A percentile compares a stretch with the other conserved stretches of the same genome.
Evolutionary conservation across 1,140 invertebrate genomes (phyloP).

Genomic region (Ceratina japonica): DNA sequence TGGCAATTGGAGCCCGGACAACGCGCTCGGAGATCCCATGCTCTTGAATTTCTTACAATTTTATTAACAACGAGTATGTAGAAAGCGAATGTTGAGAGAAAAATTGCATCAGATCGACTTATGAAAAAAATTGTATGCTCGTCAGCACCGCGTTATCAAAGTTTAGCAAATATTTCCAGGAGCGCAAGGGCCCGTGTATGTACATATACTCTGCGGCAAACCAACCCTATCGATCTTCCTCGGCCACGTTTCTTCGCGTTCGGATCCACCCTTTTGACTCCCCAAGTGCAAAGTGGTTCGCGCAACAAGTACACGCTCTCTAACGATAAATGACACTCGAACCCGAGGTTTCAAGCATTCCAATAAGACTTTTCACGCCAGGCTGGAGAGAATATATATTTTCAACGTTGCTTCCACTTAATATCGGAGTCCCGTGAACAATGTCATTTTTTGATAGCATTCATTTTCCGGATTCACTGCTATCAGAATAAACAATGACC

Average conservation of each 20-base stretch:
- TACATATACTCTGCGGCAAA: background rate
- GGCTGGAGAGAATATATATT: background rate
- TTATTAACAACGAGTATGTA: too few species aligned
- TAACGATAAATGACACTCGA: slow-evolving; percentile 28
- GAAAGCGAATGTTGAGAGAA: too few species aligned
- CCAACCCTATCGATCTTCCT: slow-evolving; percentile 26
- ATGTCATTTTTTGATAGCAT: too few species aligned
- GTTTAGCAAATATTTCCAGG: background rate
- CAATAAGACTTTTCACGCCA: background rate
- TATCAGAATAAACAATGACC: too few species aligned
- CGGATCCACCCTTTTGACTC: slow-evolving; percentile 11
- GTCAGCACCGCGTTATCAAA: background rate
- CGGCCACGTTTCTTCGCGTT: background rate
- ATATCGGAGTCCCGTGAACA: too few species aligned
- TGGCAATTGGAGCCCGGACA: too few species aligned
- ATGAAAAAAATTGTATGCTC: too few species aligned
- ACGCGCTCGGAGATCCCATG: too few species aligned
- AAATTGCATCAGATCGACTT: too few species aligned
- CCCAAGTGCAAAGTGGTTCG: slow-evolving; percentile 29
- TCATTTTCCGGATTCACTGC: too few species aligned
- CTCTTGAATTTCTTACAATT: too few species aligned
- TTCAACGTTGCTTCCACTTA: too few species aligned
- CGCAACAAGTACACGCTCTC: slow-evolving; percentile 41
- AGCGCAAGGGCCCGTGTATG: background rate
- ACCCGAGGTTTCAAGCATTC: slow-evolving; percentile 6